Evolutionary conservation across 2,797 vertebrate genomes (phyloP).

Genomic region (Sparidentex hasta): DNA sequence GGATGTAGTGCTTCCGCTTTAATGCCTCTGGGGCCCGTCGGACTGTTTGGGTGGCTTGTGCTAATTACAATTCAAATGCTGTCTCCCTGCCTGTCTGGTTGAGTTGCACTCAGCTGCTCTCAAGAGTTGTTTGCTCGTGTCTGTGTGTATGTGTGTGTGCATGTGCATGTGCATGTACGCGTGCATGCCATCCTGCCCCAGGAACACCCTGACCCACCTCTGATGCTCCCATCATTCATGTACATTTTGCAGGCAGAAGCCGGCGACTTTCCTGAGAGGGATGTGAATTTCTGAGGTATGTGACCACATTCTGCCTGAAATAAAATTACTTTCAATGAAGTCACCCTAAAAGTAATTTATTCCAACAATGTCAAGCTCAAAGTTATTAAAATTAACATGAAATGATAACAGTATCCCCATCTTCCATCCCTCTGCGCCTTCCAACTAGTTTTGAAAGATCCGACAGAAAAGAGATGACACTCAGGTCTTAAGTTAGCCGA

Average conservation of each 20-base stretch:
- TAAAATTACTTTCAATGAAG: conserved; percentile 24
- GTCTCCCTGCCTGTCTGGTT: conserved; percentile 37
- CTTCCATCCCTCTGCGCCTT: not conserved
- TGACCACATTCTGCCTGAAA: not conserved
- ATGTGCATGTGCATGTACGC: not conserved
- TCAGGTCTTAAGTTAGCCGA: not conserved
- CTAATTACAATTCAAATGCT: conserved; percentile 63
- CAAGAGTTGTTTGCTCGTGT: not conserved
- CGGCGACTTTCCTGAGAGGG: conserved; percentile 52
- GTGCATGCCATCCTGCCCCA: not conserved
- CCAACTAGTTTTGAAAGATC: not conserved
- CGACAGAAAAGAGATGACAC: not conserved
- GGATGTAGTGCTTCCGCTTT: conserved; percentile 33
- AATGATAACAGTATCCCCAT: not conserved
- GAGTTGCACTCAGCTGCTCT: conserved; percentile 23
- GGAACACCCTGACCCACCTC: conserved; percentile 28
- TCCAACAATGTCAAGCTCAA: conserved; percentile 27
- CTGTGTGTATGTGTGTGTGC: not conserved
- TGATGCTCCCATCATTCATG: conserved; percentile 28
- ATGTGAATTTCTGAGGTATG: conserved; percentile 23
- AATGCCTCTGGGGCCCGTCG: conserved; percentile 36
- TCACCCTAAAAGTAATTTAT: conserved; percentile 39
- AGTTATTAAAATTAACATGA: conserved; percentile 42
- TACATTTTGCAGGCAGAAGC: conserved; percentile 20
- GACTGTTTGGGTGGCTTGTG: conserved; percentile 37